Evolutionary conservation across 2,888 invertebrate species (phyloP).

Genomic region (Blera fallax): DNA sequence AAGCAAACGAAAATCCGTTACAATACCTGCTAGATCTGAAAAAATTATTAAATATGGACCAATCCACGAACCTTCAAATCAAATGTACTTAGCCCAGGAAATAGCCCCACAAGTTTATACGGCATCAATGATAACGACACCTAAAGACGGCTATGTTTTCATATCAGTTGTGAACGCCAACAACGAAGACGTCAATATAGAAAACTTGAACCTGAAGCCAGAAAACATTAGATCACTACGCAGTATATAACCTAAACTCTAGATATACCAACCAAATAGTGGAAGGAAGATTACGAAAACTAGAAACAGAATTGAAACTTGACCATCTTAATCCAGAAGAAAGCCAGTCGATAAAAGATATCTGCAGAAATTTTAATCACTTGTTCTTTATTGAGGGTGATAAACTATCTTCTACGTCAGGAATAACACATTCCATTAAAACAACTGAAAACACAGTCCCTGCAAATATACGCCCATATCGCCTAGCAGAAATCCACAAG

Average conservation of each 20-base stretch:
- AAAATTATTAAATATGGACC: too few relatives aligned
- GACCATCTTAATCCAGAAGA: neutral
- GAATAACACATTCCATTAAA: neutral
- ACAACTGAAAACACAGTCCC: neutral
- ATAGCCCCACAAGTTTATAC: neutral
- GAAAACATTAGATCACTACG: too few relatives aligned
- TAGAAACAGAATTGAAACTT: neutral
- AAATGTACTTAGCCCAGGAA: too few relatives aligned
- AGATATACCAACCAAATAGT: neutral
- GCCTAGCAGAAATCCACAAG: constrained; percentile 27
- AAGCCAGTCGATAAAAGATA: neutral
- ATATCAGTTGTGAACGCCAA: neutral
- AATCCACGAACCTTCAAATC: too few relatives aligned
- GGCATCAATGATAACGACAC: neutral
- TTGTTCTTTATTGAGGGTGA: neutral
- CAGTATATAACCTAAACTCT: neutral
- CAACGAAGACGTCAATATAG: too few relatives aligned
- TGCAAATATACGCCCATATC: constrained; percentile 31
- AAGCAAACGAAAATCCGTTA: too few relatives aligned
- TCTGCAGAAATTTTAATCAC: neutral
- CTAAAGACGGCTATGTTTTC: neutral
- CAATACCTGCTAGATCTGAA: too few relatives aligned
- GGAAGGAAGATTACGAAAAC: neutral
- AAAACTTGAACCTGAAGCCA: too few relatives aligned
- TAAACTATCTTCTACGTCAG: neutral